Evolutionary conservation across 2,113 vertebrate genomes (phyloP).

Genomic region (Tapirus terrestris): DNA sequence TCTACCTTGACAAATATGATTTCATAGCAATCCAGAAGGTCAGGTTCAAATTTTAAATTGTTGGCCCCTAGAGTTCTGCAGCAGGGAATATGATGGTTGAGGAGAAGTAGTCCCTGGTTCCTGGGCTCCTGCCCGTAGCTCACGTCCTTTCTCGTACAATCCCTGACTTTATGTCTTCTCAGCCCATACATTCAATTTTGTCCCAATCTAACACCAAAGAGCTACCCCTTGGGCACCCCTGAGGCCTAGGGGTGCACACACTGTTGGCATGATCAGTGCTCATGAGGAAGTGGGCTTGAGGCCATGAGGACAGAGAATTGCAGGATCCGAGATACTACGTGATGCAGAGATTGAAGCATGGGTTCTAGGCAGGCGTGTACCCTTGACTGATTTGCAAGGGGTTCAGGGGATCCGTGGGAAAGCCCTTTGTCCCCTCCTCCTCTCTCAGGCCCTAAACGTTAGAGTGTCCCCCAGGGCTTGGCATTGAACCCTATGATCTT

Average conservation of each 20-base stretch:
- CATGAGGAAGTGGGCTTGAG: background rate
- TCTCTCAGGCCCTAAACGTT: background rate
- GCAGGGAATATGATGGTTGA: background rate
- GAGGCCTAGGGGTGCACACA: background rate
- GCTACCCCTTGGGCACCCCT: background rate
- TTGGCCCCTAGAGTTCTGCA: background rate
- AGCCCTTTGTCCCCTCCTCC: background rate
- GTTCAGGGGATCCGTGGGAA: background rate
- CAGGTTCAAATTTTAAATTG: constrained; percentile 11
- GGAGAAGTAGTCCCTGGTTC: background rate
- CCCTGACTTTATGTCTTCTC: background rate
- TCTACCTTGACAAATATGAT: background rate
- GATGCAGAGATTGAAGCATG: background rate
- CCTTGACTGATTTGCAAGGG: background rate
- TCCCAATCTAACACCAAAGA: background rate
- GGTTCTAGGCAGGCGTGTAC: background rate
- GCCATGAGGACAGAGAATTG: background rate
- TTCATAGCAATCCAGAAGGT: background rate
- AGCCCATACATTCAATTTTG: background rate
- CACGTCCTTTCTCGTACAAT: background rate
- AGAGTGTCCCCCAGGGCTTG: background rate
- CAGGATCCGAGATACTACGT: background rate
- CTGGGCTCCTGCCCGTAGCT: background rate
- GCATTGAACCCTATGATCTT: background rate
- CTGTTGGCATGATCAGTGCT: background rate